These are phyloP conservation scores for Florisuga fusca DNA, from an alignment of 2,797 vertebrate species.

Conservation along the genomic window DNA sequence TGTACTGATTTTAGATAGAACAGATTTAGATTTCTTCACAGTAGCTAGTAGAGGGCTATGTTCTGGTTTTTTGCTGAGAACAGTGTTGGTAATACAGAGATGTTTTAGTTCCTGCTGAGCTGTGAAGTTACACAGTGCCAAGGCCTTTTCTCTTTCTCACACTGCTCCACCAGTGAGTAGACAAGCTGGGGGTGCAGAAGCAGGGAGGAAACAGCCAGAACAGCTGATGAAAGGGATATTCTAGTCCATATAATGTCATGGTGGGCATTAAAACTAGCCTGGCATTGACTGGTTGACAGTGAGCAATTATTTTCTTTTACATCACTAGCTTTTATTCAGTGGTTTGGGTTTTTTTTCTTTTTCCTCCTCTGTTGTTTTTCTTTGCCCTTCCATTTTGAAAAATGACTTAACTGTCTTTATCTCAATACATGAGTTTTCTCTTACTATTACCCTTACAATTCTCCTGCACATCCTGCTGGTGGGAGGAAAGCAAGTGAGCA, in stretches of 20 bases:
- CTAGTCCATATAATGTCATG: rapidly evolving
- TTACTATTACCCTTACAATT: background rate
- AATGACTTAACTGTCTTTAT: background rate
- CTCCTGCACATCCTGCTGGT: too few relatives aligned
- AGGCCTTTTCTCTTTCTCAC: background rate
- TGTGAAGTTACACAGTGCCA: background rate
- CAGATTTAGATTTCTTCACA: background rate
- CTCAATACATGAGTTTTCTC: background rate
- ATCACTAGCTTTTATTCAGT: background rate
- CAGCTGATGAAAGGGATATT: background rate
- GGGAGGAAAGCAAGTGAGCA: rapidly evolving
- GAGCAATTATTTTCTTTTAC: background rate
- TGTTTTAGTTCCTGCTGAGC: background rate
- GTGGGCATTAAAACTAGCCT: background rate
- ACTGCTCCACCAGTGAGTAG: rapidly evolving
- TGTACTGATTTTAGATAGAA: background rate
- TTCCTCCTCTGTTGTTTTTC: background rate
- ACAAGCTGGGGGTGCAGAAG: background rate
- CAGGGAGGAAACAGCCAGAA: background rate
- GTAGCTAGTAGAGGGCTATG: background rate
- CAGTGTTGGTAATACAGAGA: background rate
- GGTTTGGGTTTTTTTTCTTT: background rate
- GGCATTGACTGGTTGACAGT: rapidly evolving
- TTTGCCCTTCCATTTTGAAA: rapidly evolving
- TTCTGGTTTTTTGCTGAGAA: background rate